Percentiles rank a stretch among this genome's conserved stretches.
Conservation (phyloP, 2,113 vertebrate species). For the Orthonyx spaldingii region DNA sequence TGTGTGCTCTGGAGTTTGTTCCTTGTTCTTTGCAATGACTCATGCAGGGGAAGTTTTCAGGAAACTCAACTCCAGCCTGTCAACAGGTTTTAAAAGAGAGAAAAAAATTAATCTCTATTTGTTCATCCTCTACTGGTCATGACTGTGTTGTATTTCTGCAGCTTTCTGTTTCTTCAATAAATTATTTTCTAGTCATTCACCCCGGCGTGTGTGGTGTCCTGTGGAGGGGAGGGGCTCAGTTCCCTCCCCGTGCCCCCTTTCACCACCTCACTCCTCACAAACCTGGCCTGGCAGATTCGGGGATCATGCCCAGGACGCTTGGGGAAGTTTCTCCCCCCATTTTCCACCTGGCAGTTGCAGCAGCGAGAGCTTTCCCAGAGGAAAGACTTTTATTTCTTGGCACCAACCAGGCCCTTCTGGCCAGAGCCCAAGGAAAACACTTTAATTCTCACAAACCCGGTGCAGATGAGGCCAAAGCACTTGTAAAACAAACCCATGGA, state of each 20-base stretch:
- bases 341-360: background rate
- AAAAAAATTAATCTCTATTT: conserved; percentile 40
- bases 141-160: conserved; percentile 75
- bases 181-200: conserved; percentile 79
- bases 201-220: background rate
- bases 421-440: background rate
- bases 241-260: background rate
- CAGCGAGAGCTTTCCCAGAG: background rate
- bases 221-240: background rate
- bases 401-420: background rate
- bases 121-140: conserved; percentile 68
- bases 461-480: background rate
- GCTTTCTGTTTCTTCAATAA: conserved; percentile 79
- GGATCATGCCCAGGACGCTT: background rate
- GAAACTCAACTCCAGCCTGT: conserved; percentile 40
- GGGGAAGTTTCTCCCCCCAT: background rate
- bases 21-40: conserved; percentile 28
- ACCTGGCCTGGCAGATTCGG: background rate
- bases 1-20: conserved; percentile 58
- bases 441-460: background rate
- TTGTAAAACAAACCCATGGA: background rate
- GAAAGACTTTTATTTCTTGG: background rate
- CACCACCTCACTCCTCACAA: background rate
- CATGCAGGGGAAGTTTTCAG: background rate
- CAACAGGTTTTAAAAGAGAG: conserved; percentile 46